Conservation (phyloP, 2,113 vertebrate species). For the Microtus pennsylvanicus region DNA sequence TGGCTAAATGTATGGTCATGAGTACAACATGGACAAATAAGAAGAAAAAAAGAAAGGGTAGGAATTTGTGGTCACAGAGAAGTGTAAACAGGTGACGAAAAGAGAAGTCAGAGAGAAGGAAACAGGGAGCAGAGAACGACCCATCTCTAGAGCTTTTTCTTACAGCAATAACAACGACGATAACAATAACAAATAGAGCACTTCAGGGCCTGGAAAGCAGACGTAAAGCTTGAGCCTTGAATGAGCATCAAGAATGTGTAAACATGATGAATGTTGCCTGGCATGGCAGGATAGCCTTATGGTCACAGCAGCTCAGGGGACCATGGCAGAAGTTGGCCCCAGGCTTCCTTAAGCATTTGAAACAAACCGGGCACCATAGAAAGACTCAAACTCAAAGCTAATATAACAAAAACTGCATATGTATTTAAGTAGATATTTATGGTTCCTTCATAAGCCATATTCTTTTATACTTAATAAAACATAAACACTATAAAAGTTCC, state of each 20-base stretch:
- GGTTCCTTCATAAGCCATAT: neutral
- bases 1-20: neutral
- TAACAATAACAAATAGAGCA: neutral
- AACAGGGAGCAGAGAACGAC: neutral
- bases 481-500: neutral
- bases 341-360: neutral
- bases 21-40: neutral
- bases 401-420: neutral
- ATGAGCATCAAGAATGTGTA: neutral
- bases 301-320: no score
- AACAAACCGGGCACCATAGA: neutral
- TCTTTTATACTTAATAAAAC: neutral
- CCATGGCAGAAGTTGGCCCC: neutral
- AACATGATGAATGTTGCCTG: neutral
- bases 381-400: neutral
- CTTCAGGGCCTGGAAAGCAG: neutral
- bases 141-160: neutral
- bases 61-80: neutral
- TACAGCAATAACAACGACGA: neutral
- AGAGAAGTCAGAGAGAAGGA: neutral
- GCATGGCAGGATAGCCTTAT: neutral
- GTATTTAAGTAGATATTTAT: neutral
- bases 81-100: neutral
- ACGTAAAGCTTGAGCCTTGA: neutral
- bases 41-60: neutral